Percentiles rank a stretch among this genome's conserved stretches.
Evolutionary conservation across 2,888 invertebrate genomes (phyloP).

Genomic region (Himalopsyche japonica): DNA sequence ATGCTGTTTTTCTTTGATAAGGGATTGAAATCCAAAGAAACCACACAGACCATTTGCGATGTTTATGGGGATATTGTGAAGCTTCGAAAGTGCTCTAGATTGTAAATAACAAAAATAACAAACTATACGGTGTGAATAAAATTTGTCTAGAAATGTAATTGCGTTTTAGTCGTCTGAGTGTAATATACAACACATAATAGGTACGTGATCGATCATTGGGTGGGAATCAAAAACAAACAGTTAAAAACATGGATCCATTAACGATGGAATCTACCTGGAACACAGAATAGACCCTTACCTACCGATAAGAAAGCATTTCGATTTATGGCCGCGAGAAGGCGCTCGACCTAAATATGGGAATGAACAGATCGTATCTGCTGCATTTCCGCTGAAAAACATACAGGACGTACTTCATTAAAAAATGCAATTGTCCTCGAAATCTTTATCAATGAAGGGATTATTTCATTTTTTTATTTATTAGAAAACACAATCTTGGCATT

Average conservation of each 20-base stretch:
- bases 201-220: background rate
- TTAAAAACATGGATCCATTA: background rate
- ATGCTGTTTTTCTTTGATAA: too few species aligned
- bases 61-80: background rate
- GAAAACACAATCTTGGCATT: too few species aligned
- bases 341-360: background rate
- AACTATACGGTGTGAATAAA: too few species aligned
- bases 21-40: background rate
- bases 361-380: conserved; percentile 4
- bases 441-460: too few species aligned
- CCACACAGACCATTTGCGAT: background rate
- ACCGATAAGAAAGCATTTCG: conserved; percentile 12
- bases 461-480: too few species aligned
- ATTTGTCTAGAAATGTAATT: too few species aligned
- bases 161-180: too few species aligned
- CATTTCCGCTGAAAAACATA: background rate
- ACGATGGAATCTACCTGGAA: background rate
- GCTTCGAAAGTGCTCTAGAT: background rate
- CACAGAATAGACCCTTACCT: background rate
- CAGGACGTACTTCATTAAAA: too few species aligned
- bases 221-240: conserved; percentile 1
- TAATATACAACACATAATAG: too few species aligned
- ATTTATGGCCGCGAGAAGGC: conserved; percentile 11
- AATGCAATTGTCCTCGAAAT: too few species aligned
- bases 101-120: too few species aligned